Conservation (phyloP, 1,140 invertebrate genomes). For the Triops cancriformis region DNA sequence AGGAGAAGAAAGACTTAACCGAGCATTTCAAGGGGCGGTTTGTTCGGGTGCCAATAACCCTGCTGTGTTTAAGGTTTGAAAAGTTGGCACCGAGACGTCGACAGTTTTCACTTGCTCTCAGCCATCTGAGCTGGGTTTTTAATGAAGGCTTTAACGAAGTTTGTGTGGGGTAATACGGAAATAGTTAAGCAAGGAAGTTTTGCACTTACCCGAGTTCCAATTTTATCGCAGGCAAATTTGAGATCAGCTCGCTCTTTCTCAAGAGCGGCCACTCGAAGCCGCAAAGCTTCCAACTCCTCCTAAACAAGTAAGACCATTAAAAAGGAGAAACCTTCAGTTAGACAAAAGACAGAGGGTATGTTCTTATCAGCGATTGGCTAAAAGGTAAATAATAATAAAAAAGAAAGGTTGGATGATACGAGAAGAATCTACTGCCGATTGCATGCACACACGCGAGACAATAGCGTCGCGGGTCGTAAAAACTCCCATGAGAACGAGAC, state of each 20-base stretch:
- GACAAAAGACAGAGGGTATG: constrained; percentile 3
- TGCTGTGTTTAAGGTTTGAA: background rate
- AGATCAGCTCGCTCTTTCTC: constrained; percentile 73
- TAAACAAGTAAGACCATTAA: constrained; percentile 43
- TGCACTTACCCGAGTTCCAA: constrained; percentile 78
- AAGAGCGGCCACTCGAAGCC: constrained; percentile 70
- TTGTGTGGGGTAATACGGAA: background rate
- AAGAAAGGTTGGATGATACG: too few relatives aligned
- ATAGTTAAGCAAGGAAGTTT: background rate
- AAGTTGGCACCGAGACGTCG: background rate
- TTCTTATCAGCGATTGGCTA: background rate
- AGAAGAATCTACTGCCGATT: background rate
- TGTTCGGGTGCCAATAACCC: background rate
- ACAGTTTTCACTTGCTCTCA: too few relatives aligned
- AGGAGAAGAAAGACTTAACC: too few relatives aligned
- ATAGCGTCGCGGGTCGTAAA: background rate
- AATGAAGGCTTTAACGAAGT: background rate
- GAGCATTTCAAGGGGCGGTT: background rate
- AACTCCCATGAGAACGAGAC: background rate
- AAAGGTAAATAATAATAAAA: too few relatives aligned
- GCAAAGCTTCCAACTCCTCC: constrained; percentile 76
- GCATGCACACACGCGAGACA: background rate
- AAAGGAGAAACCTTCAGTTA: constrained; percentile 29
- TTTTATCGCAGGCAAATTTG: constrained; percentile 77
- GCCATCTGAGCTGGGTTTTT: too few relatives aligned